Evolutionary conservation across 2,888 invertebrate genomes (phyloP).

Genomic region (Sceliomorpha sp.): DNA sequence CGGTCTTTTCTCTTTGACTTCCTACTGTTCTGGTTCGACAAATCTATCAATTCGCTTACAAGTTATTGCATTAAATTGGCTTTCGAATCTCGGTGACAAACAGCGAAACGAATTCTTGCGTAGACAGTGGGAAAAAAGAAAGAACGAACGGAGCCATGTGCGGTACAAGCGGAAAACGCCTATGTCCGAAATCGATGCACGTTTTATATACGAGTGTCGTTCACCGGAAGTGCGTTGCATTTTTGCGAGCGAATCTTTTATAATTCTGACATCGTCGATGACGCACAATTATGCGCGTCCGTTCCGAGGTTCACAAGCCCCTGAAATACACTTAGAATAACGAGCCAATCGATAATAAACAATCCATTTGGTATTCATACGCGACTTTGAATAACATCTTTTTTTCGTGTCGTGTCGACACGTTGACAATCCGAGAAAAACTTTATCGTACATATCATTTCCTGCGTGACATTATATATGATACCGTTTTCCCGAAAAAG

Average conservation of each 20-base stretch:
- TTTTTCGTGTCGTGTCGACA: too few relatives aligned
- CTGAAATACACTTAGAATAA: constrained; percentile 29
- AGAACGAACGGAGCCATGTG: not conserved
- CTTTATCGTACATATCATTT: too few relatives aligned
- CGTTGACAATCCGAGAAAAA: too few relatives aligned
- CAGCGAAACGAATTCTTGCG: constrained; percentile 9
- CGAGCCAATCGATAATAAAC: constrained; percentile 33
- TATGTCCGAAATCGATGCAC: constrained; percentile 20
- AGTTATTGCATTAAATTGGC: constrained; percentile 39
- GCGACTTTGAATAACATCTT: not conserved
- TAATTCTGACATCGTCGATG: constrained; percentile 16
- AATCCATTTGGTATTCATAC: too few relatives aligned
- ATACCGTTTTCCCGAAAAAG: too few relatives aligned
- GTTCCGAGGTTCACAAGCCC: constrained; percentile 29
- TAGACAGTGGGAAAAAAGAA: not conserved
- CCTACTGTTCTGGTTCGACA: constrained; percentile 43
- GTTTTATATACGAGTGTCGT: constrained; percentile 15
- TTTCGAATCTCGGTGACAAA: constrained; percentile 35
- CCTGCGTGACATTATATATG: too few relatives aligned
- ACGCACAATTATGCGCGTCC: constrained; percentile 4
- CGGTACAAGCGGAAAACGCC: constrained; percentile 8
- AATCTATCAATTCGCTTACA: constrained; percentile 52
- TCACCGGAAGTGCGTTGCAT: constrained; percentile 7
- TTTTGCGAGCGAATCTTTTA: constrained; percentile 15
- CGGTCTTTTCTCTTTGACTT: constrained; percentile 49